Evolutionary conservation across 2,113 vertebrate genomes (phyloP).

Genomic region (Progne subis): DNA sequence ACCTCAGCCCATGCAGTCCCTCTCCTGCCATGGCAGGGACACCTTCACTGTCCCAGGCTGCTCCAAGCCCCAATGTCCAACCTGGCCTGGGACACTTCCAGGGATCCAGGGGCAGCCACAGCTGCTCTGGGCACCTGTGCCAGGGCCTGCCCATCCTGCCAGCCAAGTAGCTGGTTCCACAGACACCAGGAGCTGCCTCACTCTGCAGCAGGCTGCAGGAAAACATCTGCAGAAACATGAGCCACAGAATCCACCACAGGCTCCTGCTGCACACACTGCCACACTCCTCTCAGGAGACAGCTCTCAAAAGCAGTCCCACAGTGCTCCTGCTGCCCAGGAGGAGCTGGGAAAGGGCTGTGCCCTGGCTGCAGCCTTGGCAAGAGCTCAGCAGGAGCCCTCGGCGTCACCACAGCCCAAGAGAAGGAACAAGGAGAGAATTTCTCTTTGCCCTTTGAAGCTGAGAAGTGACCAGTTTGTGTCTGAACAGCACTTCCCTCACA

Average conservation of each 20-base stretch:
- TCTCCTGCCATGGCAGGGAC: neutral
- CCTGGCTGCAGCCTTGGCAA: neutral
- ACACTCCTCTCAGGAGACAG: neutral
- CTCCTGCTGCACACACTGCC: neutral
- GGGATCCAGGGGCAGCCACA: neutral
- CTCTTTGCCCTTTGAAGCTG: neutral
- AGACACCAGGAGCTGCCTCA: too few species aligned
- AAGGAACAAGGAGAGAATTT: neutral
- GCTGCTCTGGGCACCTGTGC: neutral
- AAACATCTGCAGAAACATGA: neutral
- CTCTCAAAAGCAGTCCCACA: neutral
- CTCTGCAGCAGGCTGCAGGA: neutral
- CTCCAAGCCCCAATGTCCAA: fast-evolving
- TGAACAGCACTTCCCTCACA: neutral
- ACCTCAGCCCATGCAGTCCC: neutral
- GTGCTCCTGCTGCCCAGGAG: neutral
- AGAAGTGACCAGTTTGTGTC: neutral
- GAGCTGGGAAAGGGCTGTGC: neutral
- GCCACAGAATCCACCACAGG: neutral
- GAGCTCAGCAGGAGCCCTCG: neutral
- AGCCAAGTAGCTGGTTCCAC: neutral
- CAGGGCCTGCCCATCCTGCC: neutral
- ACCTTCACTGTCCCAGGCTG: neutral
- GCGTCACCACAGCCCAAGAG: neutral
- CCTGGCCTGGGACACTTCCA: neutral